These are phyloP conservation scores for Phoxinus phoxinus DNA, from an alignment of 2,113 vertebrate genomes.

Conservation along the genomic window DNA sequence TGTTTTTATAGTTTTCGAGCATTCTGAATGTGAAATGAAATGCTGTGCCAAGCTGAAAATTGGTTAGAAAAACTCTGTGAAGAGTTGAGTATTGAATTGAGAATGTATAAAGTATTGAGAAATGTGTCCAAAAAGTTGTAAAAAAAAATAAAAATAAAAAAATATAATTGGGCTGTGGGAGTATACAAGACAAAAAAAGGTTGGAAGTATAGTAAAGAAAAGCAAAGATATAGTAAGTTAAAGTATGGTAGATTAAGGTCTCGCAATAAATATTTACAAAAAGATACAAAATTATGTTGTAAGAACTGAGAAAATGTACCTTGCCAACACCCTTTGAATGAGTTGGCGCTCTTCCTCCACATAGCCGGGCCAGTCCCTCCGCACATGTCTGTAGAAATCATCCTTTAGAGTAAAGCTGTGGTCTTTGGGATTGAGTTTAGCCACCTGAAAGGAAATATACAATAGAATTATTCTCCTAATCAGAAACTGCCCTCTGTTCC, in stretches of 20 bases:
- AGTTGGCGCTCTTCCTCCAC: conserved; percentile 79
- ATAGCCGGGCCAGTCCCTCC: conserved; percentile 77
- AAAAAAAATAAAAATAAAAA: too few species aligned
- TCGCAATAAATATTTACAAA: neutral
- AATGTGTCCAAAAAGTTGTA: too few species aligned
- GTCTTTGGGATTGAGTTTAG: conserved; percentile 76
- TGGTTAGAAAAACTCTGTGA: too few species aligned
- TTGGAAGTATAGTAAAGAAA: neutral
- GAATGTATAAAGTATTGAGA: too few species aligned
- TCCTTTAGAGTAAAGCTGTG: conserved; percentile 78
- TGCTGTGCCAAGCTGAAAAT: too few species aligned
- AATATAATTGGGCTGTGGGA: too few species aligned
- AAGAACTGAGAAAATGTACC: conserved; percentile 63
- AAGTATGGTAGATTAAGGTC: neutral
- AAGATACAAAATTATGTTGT: neutral
- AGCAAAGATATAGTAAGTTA: neutral
- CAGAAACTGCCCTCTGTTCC: neutral
- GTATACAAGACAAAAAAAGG: neutral
- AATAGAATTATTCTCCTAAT: conserved; percentile 1
- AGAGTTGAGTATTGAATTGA: too few species aligned
- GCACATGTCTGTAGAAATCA: conserved; percentile 69
- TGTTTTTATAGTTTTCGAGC: too few species aligned
- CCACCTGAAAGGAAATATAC: conserved; percentile 73
- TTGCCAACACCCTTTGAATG: conserved; percentile 72
- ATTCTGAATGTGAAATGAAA: too few species aligned